phyloP scores from a whole-genome alignment of 2,113 vertebrate genomes.

The Toxotes jaculatrix region DNA sequence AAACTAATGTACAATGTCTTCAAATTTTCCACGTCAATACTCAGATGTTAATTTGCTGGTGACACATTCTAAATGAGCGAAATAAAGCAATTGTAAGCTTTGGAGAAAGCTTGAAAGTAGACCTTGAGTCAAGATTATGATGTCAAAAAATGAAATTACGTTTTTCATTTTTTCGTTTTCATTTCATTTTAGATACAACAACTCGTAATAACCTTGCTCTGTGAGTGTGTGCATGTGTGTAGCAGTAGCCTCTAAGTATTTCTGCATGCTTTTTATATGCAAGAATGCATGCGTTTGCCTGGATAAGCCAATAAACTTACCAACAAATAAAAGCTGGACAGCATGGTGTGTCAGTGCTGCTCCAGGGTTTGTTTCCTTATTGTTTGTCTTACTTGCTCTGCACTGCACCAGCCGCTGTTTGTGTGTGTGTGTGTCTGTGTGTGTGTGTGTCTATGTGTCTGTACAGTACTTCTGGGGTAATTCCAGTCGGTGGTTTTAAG shows the following conservation, averaged over 20 bases:
- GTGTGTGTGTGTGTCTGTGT: background rate
- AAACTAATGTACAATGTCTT: background rate
- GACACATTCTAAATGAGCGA: background rate
- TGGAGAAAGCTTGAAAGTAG: too few relatives aligned
- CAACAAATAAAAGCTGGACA: slow-evolving; percentile 39
- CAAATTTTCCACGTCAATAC: background rate
- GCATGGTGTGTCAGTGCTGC: slow-evolving; percentile 22
- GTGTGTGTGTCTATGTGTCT: too few relatives aligned
- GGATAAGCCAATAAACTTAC: slow-evolving; percentile 43
- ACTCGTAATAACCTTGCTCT: background rate
- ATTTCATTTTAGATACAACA: slow-evolving; percentile 5
- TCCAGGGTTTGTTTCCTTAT: slow-evolving; percentile 22
- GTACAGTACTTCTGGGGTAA: too few relatives aligned
- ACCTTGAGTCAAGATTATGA: background rate
- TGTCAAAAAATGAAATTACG: background rate
- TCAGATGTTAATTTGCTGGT: background rate
- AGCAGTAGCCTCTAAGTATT: background rate
- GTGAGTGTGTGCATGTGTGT: background rate
- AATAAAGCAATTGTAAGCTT: background rate
- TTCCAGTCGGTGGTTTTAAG: background rate
- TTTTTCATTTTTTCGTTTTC: too few relatives aligned
- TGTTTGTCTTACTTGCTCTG: slow-evolving; percentile 32
- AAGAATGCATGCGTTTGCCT: slow-evolving; percentile 14
- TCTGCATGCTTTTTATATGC: background rate
- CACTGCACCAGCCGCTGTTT: slow-evolving; percentile 18